Evolutionary conservation across 2,797 vertebrate genomes (phyloP).

Genomic region (Rhincodon typus): DNA sequence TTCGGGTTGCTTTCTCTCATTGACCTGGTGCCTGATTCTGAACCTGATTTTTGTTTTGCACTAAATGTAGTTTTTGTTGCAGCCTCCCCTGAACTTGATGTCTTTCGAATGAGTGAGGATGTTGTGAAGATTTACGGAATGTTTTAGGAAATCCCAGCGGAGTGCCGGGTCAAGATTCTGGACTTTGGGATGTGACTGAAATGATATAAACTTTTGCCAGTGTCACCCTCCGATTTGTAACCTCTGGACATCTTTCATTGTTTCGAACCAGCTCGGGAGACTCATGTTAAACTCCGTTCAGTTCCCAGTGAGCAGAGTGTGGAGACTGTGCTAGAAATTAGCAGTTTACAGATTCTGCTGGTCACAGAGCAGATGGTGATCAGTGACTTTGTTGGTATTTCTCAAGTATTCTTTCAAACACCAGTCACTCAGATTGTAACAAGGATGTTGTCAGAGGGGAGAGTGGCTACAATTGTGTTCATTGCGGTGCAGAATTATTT

Average conservation of each 20-base stretch:
- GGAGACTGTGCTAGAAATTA: background rate
- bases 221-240: background rate
- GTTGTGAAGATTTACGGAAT: background rate
- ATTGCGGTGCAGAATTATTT: no score
- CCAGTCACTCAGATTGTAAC: background rate
- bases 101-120: slow-evolving; percentile 10
- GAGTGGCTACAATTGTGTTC: no score
- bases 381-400: no score
- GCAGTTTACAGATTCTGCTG: no score
- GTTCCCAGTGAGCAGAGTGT: background rate
- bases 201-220: background rate
- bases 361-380: no score
- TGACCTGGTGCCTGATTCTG: background rate
- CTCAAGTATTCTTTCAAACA: background rate
- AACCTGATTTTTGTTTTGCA: background rate
- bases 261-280: background rate
- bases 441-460: background rate
- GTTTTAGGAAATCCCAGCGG: background rate
- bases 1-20: background rate
- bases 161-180: background rate
- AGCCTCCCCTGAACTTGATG: background rate
- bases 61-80: background rate
- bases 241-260: background rate
- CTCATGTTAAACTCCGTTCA: background rate
- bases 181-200: background rate